Evolutionary conservation across 2,113 vertebrate species (phyloP).

Genomic region (Cebidichthys violaceus): DNA sequence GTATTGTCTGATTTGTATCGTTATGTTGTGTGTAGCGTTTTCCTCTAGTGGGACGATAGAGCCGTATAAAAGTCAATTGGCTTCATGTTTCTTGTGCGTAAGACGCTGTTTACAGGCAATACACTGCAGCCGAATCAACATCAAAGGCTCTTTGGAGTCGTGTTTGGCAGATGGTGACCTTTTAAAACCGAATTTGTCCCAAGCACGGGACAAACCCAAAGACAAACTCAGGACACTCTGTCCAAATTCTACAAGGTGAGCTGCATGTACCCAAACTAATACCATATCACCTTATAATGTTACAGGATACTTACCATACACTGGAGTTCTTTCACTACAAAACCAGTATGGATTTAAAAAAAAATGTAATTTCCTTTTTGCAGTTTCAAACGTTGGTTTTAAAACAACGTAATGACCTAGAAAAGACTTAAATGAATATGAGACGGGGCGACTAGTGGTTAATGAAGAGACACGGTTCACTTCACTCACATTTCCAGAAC

Average conservation of each 20-base stretch:
- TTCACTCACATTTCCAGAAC: conserved; percentile 96
- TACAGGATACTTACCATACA: not conserved
- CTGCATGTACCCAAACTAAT: not conserved
- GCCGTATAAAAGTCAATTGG: no score
- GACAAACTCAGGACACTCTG: not conserved
- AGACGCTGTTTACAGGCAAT: not conserved
- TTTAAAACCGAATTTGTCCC: conserved; percentile 1
- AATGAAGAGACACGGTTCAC: conserved; percentile 23
- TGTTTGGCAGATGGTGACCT: not conserved
- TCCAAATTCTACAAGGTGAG: not conserved
- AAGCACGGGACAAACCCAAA: not conserved
- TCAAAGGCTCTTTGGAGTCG: not conserved
- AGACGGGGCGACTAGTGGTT: not conserved
- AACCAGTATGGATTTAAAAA: not conserved
- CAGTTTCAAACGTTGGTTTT: not conserved
- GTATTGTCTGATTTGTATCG: not conserved
- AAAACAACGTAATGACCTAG: not conserved
- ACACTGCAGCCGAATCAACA: not conserved
- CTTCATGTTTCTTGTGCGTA: not conserved
- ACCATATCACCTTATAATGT: not conserved
- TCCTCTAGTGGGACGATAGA: not conserved
- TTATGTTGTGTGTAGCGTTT: no score
- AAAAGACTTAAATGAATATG: not conserved
- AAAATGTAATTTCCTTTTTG: not conserved
- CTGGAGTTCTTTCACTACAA: not conserved